A percentile compares a stretch with the other conserved stretches of the same genome.
These are phyloP conservation scores for Nemapogon koenigi DNA, from an alignment of 2,888 invertebrate species.

Conservation along the genomic window DNA sequence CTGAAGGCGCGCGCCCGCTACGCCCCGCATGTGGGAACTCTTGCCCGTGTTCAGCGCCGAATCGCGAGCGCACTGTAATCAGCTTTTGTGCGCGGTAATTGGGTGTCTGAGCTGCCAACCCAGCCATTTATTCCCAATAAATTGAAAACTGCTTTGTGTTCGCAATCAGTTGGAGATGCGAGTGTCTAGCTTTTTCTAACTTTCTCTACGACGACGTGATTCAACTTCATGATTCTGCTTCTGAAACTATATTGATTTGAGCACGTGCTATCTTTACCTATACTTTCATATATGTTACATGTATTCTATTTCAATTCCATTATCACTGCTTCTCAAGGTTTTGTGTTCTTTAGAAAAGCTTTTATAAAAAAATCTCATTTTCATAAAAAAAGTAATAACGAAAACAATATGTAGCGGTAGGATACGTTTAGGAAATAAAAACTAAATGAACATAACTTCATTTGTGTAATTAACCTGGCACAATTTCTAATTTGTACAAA, in stretches of 20 bases:
- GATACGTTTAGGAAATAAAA: not conserved
- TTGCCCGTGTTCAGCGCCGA: constrained; percentile 1
- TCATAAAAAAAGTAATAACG: no score
- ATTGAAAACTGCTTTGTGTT: constrained; percentile 61
- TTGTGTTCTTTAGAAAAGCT: no score
- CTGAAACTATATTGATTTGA: no score
- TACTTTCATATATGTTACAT: no score
- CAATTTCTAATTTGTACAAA: not conserved
- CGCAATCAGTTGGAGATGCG: constrained; percentile 46
- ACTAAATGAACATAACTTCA: not conserved
- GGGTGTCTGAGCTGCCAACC: constrained; percentile 64
- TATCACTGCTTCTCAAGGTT: no score
- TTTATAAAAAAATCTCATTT: no score
- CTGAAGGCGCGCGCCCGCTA: constrained; percentile 1
- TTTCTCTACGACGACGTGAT: constrained; percentile 21
- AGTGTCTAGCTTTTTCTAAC: constrained; percentile 30
- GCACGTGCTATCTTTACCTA: no score
- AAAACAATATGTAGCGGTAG: no score
- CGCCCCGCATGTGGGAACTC: not conserved
- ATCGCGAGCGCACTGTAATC: constrained; percentile 37
- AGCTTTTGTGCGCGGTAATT: constrained; percentile 63
- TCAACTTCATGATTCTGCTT: constrained; percentile 11
- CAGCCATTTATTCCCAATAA: constrained; percentile 62
- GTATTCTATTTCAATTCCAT: no score
- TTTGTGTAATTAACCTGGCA: no score